Percentiles rank a stretch among this genome's conserved stretches.
These are phyloP conservation scores for Astreopora myriophthalma DNA, from an alignment of 64 coral and sea anemone species.

Conservation along the genomic window DNA sequence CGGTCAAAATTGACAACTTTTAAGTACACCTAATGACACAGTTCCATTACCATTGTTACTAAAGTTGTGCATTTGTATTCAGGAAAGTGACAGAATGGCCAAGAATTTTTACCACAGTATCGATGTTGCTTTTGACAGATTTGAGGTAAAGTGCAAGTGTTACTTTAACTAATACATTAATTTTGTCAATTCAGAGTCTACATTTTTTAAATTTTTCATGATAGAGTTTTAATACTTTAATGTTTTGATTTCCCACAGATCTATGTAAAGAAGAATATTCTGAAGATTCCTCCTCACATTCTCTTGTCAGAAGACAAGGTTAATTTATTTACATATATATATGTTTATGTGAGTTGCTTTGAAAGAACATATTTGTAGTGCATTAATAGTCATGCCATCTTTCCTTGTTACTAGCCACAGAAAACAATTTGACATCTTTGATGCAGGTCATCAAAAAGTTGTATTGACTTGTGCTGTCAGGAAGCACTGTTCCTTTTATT, in stretches of 20 bases:
- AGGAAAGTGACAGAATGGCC: slow-evolving; percentile 71
- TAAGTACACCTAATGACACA: too few relatives aligned
- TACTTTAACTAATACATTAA: background rate
- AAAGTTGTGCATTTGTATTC: background rate
- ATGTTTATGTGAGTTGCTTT: too few relatives aligned
- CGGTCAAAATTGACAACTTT: too few relatives aligned
- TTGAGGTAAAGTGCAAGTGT: slow-evolving; percentile 52
- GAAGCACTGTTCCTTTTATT: too few relatives aligned
- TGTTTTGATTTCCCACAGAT: slow-evolving; percentile 43
- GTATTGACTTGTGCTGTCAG: too few relatives aligned
- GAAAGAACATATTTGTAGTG: too few relatives aligned
- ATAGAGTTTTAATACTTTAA: background rate
- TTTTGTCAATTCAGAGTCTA: background rate
- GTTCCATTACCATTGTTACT: background rate
- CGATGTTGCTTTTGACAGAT: slow-evolving; percentile 79
- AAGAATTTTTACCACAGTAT: slow-evolving; percentile 59
- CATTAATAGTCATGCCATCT: too few relatives aligned
- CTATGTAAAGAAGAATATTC: slow-evolving; percentile 84
- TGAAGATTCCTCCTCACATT: slow-evolving; percentile 82
- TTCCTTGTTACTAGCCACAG: too few relatives aligned
- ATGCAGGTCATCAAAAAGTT: too few relatives aligned
- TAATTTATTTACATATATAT: too few relatives aligned
- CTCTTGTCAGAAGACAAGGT: slow-evolving; percentile 92
- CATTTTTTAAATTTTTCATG: too few relatives aligned
- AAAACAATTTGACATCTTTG: too few relatives aligned